phyloP scores from a whole-genome alignment of 2,888 invertebrate species.

The Heliconius ethilla region DNA sequence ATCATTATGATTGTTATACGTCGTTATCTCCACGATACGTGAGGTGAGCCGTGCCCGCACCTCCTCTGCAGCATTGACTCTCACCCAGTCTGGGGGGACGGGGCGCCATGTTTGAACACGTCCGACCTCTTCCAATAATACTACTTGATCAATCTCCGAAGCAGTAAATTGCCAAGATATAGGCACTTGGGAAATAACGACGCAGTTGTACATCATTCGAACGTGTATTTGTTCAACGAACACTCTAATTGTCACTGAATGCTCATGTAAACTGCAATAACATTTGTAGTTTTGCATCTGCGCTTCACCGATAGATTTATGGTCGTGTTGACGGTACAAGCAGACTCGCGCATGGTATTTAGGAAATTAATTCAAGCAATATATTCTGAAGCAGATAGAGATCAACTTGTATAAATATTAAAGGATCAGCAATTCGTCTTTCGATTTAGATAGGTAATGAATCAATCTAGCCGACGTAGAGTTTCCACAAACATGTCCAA shows the following conservation, averaged over 20 bases:
- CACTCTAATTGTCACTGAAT: slow-evolving; percentile 67
- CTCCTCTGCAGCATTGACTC: slow-evolving; percentile 58
- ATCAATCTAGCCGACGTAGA: slow-evolving; percentile 73
- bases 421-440: slow-evolving; percentile 50
- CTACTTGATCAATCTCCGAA: slow-evolving; percentile 75
- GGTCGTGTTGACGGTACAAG: slow-evolving; percentile 37
- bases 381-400: slow-evolving; percentile 43
- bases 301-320: slow-evolving; percentile 39
- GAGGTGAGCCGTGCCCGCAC: slow-evolving; percentile 65
- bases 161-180: slow-evolving; percentile 76
- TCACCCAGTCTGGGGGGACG: slow-evolving; percentile 62
- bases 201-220: slow-evolving; percentile 64
- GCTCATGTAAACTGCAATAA: slow-evolving; percentile 39
- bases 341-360: slow-evolving; percentile 40
- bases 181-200: slow-evolving; percentile 70
- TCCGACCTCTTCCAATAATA: slow-evolving; percentile 80
- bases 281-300: slow-evolving; percentile 45
- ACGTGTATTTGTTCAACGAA: slow-evolving; percentile 54
- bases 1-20: slow-evolving; percentile 69
- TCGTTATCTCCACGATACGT: slow-evolving; percentile 73
- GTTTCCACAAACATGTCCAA: slow-evolving; percentile 79
- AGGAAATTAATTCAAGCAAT: slow-evolving; percentile 43
- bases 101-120: slow-evolving; percentile 78
- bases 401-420: slow-evolving; percentile 43
- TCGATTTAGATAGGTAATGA: slow-evolving; percentile 64